Conservation (phyloP, 2,113 vertebrate species). For the Pomatorhinus ruficollis region DNA sequence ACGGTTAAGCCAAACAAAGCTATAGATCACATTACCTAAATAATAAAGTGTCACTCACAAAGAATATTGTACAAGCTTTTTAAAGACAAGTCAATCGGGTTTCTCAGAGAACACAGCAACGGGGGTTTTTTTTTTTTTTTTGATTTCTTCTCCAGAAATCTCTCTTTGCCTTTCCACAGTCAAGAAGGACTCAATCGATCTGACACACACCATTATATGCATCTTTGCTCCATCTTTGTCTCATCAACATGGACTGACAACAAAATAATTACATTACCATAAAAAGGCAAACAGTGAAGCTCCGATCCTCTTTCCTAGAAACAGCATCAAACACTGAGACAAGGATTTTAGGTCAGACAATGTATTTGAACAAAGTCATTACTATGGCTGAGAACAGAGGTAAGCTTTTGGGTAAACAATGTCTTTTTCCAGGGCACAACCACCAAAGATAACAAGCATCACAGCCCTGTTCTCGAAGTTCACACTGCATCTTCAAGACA, state of each 20-base stretch:
- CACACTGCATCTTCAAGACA: neutral
- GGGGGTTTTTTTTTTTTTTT: neutral
- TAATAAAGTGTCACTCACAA: neutral
- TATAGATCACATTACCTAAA: neutral
- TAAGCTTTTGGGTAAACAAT: neutral
- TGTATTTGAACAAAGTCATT: neutral
- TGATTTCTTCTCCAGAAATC: neutral
- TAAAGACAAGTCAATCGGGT: neutral
- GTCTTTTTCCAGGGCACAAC: neutral
- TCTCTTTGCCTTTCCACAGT: neutral
- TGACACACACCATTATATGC: rapidly evolving
- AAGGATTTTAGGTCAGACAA: neutral
- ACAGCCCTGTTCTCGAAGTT: neutral
- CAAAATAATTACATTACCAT: neutral
- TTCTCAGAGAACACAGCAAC: neutral
- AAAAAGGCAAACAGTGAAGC: neutral
- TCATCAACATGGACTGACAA: neutral
- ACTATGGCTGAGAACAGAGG: neutral
- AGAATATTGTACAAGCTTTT: neutral
- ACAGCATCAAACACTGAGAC: neutral
- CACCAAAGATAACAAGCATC: neutral
- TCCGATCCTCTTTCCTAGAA: neutral
- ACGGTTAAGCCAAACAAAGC: neutral
- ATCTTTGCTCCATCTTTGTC: neutral
- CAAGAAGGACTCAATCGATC: rapidly evolving